Evolutionary conservation across 1,140 invertebrate species (phyloP), one percentile per base, ranked within the genome.

Genomic region (Drosophila novamexicana): DNA sequence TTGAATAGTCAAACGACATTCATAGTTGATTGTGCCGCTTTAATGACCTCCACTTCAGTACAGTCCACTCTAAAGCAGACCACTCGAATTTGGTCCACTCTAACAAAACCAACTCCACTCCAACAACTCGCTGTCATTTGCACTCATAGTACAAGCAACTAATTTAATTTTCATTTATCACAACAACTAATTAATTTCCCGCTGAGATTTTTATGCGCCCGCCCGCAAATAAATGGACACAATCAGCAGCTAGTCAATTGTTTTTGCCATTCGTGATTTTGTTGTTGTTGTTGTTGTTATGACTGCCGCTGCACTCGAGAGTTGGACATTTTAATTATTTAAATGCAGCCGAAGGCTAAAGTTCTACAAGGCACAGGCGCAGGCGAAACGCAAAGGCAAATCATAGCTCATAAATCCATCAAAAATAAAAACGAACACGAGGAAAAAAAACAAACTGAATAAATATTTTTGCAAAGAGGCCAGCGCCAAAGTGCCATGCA

Each of bases 141-240:
- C 65, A 75, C 61, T 75, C 64, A 61, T 59, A 77, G 72, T 82
- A 69, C 66, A 69, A 83, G 83, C 79, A 69, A 86, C 83, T 86
- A 88, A 86, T 86, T 88, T 79, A 88, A 83, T 88, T 82, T 86
- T 88, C 83, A 86, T 86, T 82, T 83, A 88, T 83, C 83, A 88
- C 59, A 74, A 63, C 83, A 70, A 86, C 83, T 86, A 86, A 86
- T 86, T 86, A 86, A 86, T 86, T 86, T 74, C 83, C 83, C 83
- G 83, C 83, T 86, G 83, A 37, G 83, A 72, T 36, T 45, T 67
- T 72, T 57, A 40, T 75, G 63, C 53, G 62, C 76, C 56, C 70
- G 67, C 61, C 52, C 39, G 59, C 42, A 53, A 75, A 56, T 69
- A 36, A 53, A 63, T 81, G 67, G 58, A 56, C 52, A 57, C 68